Evolutionary conservation across 2,888 invertebrate genomes (phyloP).

Genomic region (Ophion ellenae): DNA sequence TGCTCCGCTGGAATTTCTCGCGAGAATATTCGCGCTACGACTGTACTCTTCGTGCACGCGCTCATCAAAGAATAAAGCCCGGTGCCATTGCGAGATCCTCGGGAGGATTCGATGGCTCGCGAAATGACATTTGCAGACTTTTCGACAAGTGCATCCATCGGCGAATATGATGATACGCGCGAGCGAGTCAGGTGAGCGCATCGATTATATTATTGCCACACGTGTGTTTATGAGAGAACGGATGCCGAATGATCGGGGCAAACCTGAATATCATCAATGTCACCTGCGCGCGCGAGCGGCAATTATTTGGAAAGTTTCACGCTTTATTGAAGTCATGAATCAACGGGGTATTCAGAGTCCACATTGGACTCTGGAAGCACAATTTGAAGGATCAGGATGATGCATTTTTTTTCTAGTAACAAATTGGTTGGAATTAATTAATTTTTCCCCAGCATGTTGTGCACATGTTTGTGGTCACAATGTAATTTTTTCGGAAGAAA

Average conservation of each 20-base stretch:
- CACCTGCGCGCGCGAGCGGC: constrained; percentile 61
- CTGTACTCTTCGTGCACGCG: not conserved
- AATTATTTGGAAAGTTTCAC: constrained; percentile 63
- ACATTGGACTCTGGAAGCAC: no score
- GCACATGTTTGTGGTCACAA: no score
- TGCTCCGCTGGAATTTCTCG: not conserved
- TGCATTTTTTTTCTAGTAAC: no score
- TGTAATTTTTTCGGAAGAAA: no score
- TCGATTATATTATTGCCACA: constrained; percentile 29
- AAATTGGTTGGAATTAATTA: no score
- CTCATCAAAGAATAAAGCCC: not conserved
- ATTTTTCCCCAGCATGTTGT: no score
- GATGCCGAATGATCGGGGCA: constrained; percentile 4
- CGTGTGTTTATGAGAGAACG: constrained; percentile 1
- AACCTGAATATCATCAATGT: constrained; percentile 61
- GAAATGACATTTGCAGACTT: no score
- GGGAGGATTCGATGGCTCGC: no score
- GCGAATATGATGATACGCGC: no score
- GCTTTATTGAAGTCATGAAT: constrained; percentile 40
- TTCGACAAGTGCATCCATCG: no score
- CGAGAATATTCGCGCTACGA: not conserved
- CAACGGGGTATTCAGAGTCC: not conserved
- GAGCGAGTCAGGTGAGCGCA: not conserved
- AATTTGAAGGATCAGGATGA: no score
- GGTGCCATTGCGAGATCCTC: no score